Base-by-base conservation (phyloP, 2,113 vertebrate genomes). In the Leucopsar rothschildi region DNA sequence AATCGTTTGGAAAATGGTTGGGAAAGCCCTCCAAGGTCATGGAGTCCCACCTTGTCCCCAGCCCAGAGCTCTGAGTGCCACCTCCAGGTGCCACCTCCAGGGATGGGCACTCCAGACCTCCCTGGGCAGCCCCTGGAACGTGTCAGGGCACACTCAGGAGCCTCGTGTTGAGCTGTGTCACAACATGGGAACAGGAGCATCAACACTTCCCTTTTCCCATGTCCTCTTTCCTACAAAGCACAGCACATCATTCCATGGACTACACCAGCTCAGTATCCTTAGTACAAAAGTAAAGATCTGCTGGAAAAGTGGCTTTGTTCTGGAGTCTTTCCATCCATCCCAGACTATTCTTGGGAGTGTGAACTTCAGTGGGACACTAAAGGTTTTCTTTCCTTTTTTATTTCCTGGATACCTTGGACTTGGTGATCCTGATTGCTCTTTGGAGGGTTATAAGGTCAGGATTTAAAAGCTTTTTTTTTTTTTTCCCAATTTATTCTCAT, bases 11-110 rank as follows among this genome's bases (percentile, higher is more conserved):
- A 3, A 40, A 79, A 63, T 11, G n/a, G 19, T 4, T 79, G 76
- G 57, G 0, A 35, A 56, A 40, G 6, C 6, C 4, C 24, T 56
- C 15, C 39, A 0, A 31, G 24, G 1, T 1, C 72, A 9, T 0
- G 0, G 0, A 39, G n/a, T 2, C 5, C 60, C 3, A 16, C 5
- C 70, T 40, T 40, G 57, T 71, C 14, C 15, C 40, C 14, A 42
- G 60, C 35, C 25, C 72, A 37, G 83, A 37, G 72, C 63, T 0
- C 55, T 55, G 12, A 61, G 73, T 79, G 84, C 47, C 84, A 86
- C 15, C 0, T 37, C 37, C 63, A 52, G 71, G 50, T 52, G 44
- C 2, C 71, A 68, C 45, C 72, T 69, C 2, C 84, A 70, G 65
- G 56, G 40, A 5, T 79, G 73, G 65, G 39, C 0, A 63, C 56